Evolutionary conservation across 2,888 invertebrate species (phyloP).

Genomic region (Miltochrista miniata): DNA sequence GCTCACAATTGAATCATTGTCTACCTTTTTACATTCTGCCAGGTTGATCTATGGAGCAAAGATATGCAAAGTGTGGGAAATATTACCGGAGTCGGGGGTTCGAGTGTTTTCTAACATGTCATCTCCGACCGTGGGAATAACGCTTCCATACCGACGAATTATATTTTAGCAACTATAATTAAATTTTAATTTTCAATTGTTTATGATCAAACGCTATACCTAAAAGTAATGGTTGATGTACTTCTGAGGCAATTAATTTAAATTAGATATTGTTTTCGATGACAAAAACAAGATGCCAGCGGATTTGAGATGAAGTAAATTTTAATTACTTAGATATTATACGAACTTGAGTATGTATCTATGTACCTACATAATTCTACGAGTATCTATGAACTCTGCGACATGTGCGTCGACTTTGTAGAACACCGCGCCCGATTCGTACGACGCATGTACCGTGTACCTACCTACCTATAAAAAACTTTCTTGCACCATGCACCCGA

Average conservation of each 20-base stretch:
- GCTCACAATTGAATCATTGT: constrained; percentile 82
- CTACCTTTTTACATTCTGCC: constrained; percentile 76
- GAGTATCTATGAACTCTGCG: too few species aligned
- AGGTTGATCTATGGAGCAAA: constrained; percentile 79
- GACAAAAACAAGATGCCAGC: constrained; percentile 5
- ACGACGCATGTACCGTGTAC: too few species aligned
- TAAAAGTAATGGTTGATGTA: constrained; percentile 21
- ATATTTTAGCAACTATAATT: constrained; percentile 52
- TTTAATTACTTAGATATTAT: background rate
- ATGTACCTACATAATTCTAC: too few species aligned
- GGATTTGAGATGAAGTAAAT: constrained; percentile 1
- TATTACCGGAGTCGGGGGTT: constrained; percentile 50
- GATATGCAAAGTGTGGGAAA: constrained; percentile 83
- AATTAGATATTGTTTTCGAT: constrained; percentile 14
- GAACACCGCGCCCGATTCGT: too few species aligned
- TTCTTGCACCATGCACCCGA: too few species aligned
- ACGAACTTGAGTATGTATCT: background rate
- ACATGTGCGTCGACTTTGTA: too few species aligned
- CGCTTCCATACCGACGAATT: constrained; percentile 49
- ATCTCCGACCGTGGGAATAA: constrained; percentile 75
- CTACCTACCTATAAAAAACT: too few species aligned
- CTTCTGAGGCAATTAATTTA: constrained; percentile 10
- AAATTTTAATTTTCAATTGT: constrained; percentile 55
- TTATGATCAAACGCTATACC: constrained; percentile 44
- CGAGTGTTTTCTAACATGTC: constrained; percentile 73